phyloP scores from a whole-genome alignment of 2,113 vertebrate species.

The Mirza zaza region DNA sequence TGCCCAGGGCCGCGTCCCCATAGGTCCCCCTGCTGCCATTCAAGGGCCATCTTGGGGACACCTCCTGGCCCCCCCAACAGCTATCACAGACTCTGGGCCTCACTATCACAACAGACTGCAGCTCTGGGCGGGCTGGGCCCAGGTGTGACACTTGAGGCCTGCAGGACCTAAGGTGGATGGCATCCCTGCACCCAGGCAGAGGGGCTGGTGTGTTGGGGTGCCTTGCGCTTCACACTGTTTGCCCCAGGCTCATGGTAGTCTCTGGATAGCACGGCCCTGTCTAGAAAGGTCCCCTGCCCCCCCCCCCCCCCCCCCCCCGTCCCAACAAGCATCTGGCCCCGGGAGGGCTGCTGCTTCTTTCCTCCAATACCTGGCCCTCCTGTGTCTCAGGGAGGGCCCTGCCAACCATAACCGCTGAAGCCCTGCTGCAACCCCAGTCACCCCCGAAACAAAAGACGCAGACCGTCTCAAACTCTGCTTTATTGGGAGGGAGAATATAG shows the following conservation, averaged over 20 bases:
- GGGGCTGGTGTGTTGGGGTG: not conserved
- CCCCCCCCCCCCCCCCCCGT: no score
- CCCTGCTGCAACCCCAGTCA: not conserved
- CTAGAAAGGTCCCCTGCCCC: not conserved
- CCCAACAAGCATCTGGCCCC: not conserved
- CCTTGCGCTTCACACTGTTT: not conserved
- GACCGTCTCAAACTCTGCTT: conserved; percentile 82
- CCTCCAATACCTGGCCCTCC: not conserved
- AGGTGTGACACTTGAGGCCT: not conserved
- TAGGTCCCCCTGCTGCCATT: not conserved
- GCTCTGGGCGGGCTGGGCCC: not conserved
- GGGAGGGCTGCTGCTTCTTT: not conserved
- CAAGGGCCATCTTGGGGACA: not conserved
- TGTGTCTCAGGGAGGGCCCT: not conserved
- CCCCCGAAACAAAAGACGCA: conserved; percentile 49
- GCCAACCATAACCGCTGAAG: not conserved
- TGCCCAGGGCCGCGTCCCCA: not conserved
- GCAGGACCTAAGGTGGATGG: not conserved
- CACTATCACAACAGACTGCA: not conserved
- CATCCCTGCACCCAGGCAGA: not conserved
- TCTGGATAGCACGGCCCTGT: not conserved
- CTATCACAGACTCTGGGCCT: not conserved
- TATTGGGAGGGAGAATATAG: conserved; percentile 85
- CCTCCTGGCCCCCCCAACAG: rapidly evolving
- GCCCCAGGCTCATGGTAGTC: not conserved